These are phyloP conservation scores for Alviniconcha marisindica DNA, from an alignment of 1,140 invertebrate genomes.

Conservation along the genomic window DNA sequence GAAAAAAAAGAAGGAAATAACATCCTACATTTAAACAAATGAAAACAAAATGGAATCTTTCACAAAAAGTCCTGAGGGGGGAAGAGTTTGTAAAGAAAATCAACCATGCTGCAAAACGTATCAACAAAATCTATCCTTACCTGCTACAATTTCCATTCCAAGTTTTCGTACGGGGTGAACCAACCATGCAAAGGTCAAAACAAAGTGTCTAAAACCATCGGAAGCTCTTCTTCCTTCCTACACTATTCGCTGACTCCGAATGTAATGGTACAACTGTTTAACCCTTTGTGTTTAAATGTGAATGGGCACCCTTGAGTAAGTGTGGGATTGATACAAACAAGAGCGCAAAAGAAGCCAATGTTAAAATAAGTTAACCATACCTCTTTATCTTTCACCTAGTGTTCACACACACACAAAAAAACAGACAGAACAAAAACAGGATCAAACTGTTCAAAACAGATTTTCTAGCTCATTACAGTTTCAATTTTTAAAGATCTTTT, in stretches of 20 bases:
- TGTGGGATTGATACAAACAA: neutral
- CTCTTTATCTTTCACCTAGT: conserved; percentile 4
- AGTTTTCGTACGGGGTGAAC: conserved; percentile 30
- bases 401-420: neutral
- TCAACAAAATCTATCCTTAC: conserved; percentile 17
- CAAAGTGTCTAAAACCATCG: neutral
- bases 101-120: neutral
- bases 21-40: neutral
- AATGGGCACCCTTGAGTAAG: too few relatives aligned
- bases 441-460: conserved; percentile 7
- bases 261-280: too few relatives aligned
- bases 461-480: too few relatives aligned
- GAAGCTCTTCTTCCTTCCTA: too few relatives aligned
- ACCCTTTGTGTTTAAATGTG: too few relatives aligned
- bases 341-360: conserved; percentile 10
- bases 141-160: conserved; percentile 37
- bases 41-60: neutral
- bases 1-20: too few relatives aligned
- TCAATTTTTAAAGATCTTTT: too few relatives aligned
- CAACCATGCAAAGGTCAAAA: conserved; percentile 36
- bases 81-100: neutral
- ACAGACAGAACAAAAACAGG: neutral
- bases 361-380: neutral
- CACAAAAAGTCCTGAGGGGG: neutral
- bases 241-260: too few relatives aligned